These are phyloP conservation scores for Columba livia DNA, from an alignment of 2,113 vertebrate species.

Conservation along the genomic window DNA sequence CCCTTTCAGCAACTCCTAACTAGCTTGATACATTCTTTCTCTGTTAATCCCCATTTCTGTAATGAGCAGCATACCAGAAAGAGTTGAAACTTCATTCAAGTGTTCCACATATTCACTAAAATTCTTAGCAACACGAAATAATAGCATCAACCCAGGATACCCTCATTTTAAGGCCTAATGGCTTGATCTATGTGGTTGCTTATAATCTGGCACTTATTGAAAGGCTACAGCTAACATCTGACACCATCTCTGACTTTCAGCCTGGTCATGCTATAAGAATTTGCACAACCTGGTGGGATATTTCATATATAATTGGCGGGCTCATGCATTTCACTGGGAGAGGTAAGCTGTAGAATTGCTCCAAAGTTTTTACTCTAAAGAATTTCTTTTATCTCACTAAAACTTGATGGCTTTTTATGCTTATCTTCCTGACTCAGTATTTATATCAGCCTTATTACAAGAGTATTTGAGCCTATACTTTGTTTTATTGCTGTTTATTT, in stretches of 20 bases:
- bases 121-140: background rate
- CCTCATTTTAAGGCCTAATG: background rate
- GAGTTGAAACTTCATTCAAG: background rate
- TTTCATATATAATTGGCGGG: background rate
- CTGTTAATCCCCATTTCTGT: background rate
- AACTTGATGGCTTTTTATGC: background rate
- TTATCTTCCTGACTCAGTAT: background rate
- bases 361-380: background rate
- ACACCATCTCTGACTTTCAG: background rate
- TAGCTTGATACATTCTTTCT: background rate
- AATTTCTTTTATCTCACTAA: background rate
- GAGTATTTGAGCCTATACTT: background rate
- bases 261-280: background rate
- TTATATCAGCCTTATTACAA: background rate
- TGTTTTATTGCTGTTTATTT: background rate
- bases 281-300: background rate
- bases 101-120: background rate
- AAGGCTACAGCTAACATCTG: background rate
- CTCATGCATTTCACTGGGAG: background rate
- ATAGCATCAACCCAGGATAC: background rate
- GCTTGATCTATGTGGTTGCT: background rate
- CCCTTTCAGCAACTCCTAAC: slow-evolving; percentile 9
- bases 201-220: background rate
- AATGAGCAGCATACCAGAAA: slow-evolving; percentile 18
- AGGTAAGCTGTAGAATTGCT: background rate